Evolutionary conservation across 2,113 vertebrate genomes (phyloP).

Genomic region (human): GRCh38 chr3:62945001-62945500

Average conservation of each 20-base stretch:
- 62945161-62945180: neutral
- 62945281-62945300: neutral
- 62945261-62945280: neutral
- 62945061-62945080: neutral
- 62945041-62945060: no score
- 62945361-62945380: conserved; percentile 51
- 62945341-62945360: conserved; percentile 43
- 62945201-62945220: neutral
- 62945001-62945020: no score
- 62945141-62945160: neutral
- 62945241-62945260: neutral
- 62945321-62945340: conserved; percentile 42
- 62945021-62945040: no score
- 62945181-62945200: neutral
- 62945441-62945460: neutral
- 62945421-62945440: neutral
- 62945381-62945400: conserved; percentile 18
- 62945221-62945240: neutral
- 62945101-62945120: neutral
- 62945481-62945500: conserved; percentile 38
- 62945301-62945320: conserved; percentile 55
- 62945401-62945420: neutral
- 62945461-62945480: neutral
- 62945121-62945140: neutral
- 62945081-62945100: neutral